phyloP scores from a whole-genome alignment of 1,140 invertebrate genomes.

The Uloborus diversus region DNA sequence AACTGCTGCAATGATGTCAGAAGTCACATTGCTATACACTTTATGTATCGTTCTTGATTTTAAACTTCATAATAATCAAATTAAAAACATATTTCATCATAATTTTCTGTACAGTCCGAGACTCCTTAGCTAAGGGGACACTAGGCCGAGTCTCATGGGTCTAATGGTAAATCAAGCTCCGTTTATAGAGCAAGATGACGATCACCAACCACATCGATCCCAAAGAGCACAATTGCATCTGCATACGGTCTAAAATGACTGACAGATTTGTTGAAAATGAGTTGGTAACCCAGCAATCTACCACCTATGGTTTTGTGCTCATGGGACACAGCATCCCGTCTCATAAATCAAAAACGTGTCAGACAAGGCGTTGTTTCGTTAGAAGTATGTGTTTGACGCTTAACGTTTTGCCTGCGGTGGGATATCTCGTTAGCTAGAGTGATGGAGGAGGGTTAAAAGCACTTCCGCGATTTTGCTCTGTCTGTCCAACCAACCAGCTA shows the following conservation, averaged over 20 bases:
- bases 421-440: conserved; percentile 35
- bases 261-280: conserved; percentile 29
- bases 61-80: too few relatives aligned
- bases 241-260: conserved; percentile 12
- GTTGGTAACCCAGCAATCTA: neutral
- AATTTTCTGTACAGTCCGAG: too few relatives aligned
- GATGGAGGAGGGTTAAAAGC: conserved; percentile 33
- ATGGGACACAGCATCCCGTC: conserved; percentile 22
- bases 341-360: conserved; percentile 48
- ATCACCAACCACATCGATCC: too few relatives aligned
- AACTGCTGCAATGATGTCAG: too few relatives aligned
- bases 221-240: too few relatives aligned
- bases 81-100: too few relatives aligned
- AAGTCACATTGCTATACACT: too few relatives aligned
- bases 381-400: conserved; percentile 41
- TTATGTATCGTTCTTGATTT: too few relatives aligned
- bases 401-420: conserved; percentile 25
- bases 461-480: conserved; percentile 27
- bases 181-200: too few relatives aligned
- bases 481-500: conserved; percentile 1
- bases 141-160: too few relatives aligned
- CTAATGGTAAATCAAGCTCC: too few relatives aligned
- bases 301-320: conserved; percentile 6
- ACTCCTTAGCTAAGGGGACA: too few relatives aligned
- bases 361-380: conserved; percentile 41